Evolutionary conservation across 2,888 invertebrate genomes (phyloP).

Genomic region (Cynaeus angustus): DNA sequence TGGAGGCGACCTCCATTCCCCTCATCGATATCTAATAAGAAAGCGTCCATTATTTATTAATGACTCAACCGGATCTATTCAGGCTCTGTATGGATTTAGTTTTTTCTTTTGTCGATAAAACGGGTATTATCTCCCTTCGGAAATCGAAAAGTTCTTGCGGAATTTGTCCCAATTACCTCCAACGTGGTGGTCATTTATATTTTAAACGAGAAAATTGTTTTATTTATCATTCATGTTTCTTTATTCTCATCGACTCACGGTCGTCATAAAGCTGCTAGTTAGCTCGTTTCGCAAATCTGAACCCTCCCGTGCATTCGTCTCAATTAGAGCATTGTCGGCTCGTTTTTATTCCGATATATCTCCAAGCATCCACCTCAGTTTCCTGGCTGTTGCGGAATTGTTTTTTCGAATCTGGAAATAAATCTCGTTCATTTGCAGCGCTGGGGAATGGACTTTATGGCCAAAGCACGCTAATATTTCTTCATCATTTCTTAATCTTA

Average conservation of each 20-base stretch:
- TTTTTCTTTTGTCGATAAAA: slow-evolving; percentile 11
- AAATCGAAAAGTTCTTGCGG: slow-evolving; percentile 20
- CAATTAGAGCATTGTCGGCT: slow-evolving; percentile 46
- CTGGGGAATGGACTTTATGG: slow-evolving; percentile 55
- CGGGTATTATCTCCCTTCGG: slow-evolving; percentile 26
- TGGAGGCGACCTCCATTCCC: slow-evolving; percentile 44
- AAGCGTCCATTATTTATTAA: slow-evolving; percentile 48
- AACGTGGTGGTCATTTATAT: neutral
- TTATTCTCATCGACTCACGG: neutral
- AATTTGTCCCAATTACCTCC: slow-evolving; percentile 28
- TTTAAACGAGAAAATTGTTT: slow-evolving; percentile 4
- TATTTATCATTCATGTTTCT: neutral
- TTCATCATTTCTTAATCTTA: slow-evolving; percentile 61
- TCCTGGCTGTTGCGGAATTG: slow-evolving; percentile 41
- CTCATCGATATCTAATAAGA: slow-evolving; percentile 49
- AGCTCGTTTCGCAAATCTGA: slow-evolving; percentile 1
- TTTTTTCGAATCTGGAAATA: slow-evolving; percentile 51
- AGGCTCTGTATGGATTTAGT: slow-evolving; percentile 23
- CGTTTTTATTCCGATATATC: slow-evolving; percentile 41
- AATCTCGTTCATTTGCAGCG: slow-evolving; percentile 54
- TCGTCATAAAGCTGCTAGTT: slow-evolving; percentile 13
- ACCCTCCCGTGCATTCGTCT: slow-evolving; percentile 38
- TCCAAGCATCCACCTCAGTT: slow-evolving; percentile 40
- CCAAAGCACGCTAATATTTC: slow-evolving; percentile 56
- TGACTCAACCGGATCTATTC: slow-evolving; percentile 26